phyloP scores from a whole-genome alignment of 2,888 invertebrate species.

The Microplitis manilae region DNA sequence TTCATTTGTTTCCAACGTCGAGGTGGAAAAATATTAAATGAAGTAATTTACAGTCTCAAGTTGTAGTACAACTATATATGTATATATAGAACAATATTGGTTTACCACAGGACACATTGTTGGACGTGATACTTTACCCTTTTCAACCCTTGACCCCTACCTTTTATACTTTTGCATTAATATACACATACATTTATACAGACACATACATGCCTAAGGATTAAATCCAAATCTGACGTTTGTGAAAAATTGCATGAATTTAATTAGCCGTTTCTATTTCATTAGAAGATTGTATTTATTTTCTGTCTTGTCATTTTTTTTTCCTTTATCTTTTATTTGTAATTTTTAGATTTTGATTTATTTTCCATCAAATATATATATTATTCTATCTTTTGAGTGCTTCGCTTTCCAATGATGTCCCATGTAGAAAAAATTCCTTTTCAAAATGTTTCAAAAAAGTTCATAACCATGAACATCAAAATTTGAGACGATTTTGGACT shows the following conservation, averaged over 20 bases:
- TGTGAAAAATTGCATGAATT: slow-evolving; percentile 22
- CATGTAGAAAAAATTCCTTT: too few species aligned
- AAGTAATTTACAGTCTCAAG: neutral
- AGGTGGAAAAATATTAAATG: neutral
- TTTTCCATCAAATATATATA: too few species aligned
- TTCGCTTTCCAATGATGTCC: too few species aligned
- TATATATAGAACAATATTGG: slow-evolving; percentile 10
- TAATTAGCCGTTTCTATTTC: slow-evolving; percentile 18
- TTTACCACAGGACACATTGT: slow-evolving; percentile 13
- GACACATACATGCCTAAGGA: neutral
- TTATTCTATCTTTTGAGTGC: too few species aligned
- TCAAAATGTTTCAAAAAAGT: too few species aligned
- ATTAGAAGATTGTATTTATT: neutral
- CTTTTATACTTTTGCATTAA: slow-evolving; percentile 7
- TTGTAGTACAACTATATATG: neutral
- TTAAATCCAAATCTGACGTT: slow-evolving; percentile 8
- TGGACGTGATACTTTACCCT: slow-evolving; percentile 19
- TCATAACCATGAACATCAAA: too few species aligned
- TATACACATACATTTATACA: neutral
- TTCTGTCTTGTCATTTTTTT: neutral
- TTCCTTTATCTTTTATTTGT: neutral
- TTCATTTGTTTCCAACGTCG: neutral
- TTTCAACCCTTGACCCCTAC: slow-evolving; percentile 28
- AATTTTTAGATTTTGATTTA: neutral
- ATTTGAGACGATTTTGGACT: too few species aligned